Conservation (phyloP, 30 jellyfish, hydroid and myxozoan species). For the Rhopilema esculentum region DNA sequence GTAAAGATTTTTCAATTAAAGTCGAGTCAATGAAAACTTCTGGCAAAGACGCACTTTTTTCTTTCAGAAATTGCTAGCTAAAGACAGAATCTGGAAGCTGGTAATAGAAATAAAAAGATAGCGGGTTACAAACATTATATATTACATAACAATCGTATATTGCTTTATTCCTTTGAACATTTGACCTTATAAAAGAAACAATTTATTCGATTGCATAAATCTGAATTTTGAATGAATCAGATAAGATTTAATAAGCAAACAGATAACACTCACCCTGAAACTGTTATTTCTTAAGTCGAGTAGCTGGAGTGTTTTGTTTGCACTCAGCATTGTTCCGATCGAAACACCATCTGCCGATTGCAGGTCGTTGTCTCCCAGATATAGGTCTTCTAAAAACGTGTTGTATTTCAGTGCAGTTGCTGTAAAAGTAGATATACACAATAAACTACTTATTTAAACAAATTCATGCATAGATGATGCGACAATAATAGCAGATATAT, state of each 20-base stretch:
- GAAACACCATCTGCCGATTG: slow-evolving; percentile 92
- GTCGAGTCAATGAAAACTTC: too few species aligned
- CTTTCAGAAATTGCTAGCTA: too few species aligned
- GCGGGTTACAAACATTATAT: too few species aligned
- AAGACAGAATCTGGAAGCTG: too few species aligned
- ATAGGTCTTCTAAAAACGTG: slow-evolving; percentile 82
- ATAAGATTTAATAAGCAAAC: background rate
- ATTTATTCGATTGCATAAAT: background rate
- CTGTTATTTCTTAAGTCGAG: slow-evolving; percentile 91
- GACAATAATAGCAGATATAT: background rate
- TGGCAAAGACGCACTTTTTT: too few species aligned
- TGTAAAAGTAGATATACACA: background rate
- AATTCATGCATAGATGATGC: background rate
- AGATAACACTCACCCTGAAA: slow-evolving; percentile 75
- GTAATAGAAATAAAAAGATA: too few species aligned
- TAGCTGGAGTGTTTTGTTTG: slow-evolving; percentile 84
- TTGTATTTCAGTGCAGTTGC: slow-evolving; percentile 96
- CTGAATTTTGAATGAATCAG: background rate
- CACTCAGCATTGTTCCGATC: slow-evolving; percentile 89
- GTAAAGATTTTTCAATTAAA: too few species aligned
- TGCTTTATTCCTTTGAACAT: background rate
- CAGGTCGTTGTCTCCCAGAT: slow-evolving; percentile 93
- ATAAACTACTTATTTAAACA: background rate
- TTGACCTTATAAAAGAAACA: too few species aligned
- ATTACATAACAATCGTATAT: too few species aligned